These are phyloP conservation scores for Epinotia bilunana DNA, from an alignment of 2,888 invertebrate species.

Conservation along the genomic window DNA sequence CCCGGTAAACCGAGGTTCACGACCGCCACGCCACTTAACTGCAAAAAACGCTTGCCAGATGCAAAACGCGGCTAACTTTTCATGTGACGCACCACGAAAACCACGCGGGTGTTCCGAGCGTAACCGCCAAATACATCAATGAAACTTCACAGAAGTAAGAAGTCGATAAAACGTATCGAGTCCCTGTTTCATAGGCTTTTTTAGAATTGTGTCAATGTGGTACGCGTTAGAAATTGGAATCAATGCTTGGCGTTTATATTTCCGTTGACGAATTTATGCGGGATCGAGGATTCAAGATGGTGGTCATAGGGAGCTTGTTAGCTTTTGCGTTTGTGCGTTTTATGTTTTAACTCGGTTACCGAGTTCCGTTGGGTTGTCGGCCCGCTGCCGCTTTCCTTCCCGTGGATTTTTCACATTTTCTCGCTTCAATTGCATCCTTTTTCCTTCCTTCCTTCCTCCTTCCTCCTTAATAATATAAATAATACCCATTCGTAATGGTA, in stretches of 20 bases:
- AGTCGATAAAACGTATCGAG: not conserved
- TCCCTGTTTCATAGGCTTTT: not conserved
- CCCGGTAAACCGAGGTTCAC: constrained; percentile 68
- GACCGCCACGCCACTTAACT: constrained; percentile 67
- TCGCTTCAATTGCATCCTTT: constrained; percentile 5
- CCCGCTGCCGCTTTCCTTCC: constrained; percentile 11
- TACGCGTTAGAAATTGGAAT: constrained; percentile 44
- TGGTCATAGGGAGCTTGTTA: constrained; percentile 8
- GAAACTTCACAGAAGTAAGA: not conserved
- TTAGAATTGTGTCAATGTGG: not conserved
- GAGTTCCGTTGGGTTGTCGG: not conserved
- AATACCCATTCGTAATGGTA: not conserved
- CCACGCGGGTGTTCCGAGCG: constrained; percentile 49
- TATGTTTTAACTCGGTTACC: not conserved
- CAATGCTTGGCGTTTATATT: constrained; percentile 56
- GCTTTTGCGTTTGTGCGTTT: constrained; percentile 7
- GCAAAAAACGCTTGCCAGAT: constrained; percentile 60
- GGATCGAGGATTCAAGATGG: constrained; percentile 49
- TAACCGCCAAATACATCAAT: constrained; percentile 44
- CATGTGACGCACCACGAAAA: constrained; percentile 51
- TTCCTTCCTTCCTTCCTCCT: no score
- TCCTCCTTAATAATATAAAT: not conserved
- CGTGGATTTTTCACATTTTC: constrained; percentile 26
- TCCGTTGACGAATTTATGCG: constrained; percentile 56
- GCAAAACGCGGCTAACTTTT: constrained; percentile 56